Percentiles rank a stretch among this genome's conserved stretches.
phyloP scores from a whole-genome alignment of 2,888 invertebrate species.

The Spicauda simplicius region DNA sequence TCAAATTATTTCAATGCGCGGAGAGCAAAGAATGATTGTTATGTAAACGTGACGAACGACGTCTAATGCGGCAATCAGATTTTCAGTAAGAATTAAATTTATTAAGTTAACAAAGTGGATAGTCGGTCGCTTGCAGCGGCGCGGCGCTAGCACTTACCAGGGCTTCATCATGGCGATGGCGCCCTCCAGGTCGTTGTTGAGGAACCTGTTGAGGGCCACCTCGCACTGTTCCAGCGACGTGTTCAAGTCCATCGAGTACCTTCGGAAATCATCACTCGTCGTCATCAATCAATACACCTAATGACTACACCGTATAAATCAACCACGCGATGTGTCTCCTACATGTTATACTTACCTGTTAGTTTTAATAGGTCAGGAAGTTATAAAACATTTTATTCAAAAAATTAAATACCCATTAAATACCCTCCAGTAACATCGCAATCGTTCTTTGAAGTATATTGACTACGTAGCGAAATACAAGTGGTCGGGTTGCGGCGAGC shows the following conservation, averaged over 20 bases:
- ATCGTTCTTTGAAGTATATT: not conserved
- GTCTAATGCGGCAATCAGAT: not conserved
- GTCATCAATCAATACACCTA: not conserved
- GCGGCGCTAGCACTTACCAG: conserved; percentile 82
- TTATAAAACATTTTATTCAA: not conserved
- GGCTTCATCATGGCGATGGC: conserved; percentile 92
- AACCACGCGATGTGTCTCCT: too few species aligned
- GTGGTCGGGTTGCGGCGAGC: too few species aligned
- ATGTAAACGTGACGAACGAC: not conserved
- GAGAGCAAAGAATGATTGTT: too few species aligned
- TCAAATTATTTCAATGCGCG: too few species aligned
- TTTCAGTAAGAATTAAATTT: not conserved
- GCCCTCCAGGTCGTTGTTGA: conserved; percentile 95
- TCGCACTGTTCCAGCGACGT: conserved; percentile 91
- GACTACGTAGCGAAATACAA: not conserved
- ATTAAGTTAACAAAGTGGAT: not conserved
- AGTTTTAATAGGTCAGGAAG: too few species aligned
- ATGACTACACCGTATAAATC: not conserved
- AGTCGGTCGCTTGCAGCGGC: not conserved
- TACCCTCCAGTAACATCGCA: not conserved
- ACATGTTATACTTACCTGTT: too few species aligned
- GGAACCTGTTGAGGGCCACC: conserved; percentile 93
- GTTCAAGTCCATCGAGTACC: conserved; percentile 20
- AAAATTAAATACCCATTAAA: not conserved
- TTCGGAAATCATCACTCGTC: conserved; percentile 14